phyloP scores from a whole-genome alignment of 2,113 vertebrate species.

The Lepus americanus region DNA sequence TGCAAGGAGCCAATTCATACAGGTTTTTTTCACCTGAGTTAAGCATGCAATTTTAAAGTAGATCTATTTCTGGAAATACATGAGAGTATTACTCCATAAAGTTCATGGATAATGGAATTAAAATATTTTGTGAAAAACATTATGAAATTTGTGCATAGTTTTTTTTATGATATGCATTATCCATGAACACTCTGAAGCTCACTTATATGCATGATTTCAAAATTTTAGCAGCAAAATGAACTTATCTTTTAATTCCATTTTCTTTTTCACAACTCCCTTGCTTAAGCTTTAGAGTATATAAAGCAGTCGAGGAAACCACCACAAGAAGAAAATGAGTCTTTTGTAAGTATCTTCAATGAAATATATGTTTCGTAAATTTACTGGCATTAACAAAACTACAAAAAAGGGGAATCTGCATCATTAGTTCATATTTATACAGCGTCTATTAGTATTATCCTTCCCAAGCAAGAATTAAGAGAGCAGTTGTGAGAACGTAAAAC shows the following conservation, averaged over 20 bases:
- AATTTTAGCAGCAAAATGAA: too few species aligned
- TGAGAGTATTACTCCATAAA: not conserved
- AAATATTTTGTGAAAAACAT: too few species aligned
- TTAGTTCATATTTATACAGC: not conserved
- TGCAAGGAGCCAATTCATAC: not conserved
- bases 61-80: not conserved
- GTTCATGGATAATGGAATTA: too few species aligned
- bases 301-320: not conserved
- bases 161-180: too few species aligned
- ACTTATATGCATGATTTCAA: too few species aligned
- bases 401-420: not conserved
- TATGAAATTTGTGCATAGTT: too few species aligned
- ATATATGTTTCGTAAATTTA: not conserved
- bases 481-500: not conserved
- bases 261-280: too few species aligned
- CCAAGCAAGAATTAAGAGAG: not conserved
- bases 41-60: conserved; percentile 53
- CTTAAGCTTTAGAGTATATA: not conserved
- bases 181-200: too few species aligned
- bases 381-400: not conserved
- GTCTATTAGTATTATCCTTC: not conserved
- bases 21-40: not conserved
- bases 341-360: not conserved
- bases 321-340: not conserved
- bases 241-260: too few species aligned